Conservation (phyloP, 2,797 vertebrate genomes). For the Pelodytes ibericus region DNA sequence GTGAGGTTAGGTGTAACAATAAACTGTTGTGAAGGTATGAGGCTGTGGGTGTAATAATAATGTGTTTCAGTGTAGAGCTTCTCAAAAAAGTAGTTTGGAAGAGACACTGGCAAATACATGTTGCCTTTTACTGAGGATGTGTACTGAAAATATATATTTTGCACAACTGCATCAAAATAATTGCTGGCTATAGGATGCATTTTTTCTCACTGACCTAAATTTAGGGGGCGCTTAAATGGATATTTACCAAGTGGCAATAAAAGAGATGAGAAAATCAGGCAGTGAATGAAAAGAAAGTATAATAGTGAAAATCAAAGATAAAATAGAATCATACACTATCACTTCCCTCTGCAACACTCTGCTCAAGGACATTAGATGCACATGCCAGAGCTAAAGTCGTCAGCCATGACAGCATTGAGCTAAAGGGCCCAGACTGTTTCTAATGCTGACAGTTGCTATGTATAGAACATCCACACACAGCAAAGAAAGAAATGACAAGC, state of each 20-base stretch:
- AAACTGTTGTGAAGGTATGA: too few relatives aligned
- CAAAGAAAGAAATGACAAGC: slow-evolving; percentile 49
- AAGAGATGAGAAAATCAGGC: not conserved
- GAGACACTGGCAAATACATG: too few relatives aligned
- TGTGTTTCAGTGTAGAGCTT: too few relatives aligned
- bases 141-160: too few relatives aligned
- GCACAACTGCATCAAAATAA: too few relatives aligned
- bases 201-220: too few relatives aligned
- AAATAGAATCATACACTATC: not conserved
- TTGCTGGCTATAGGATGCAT: too few relatives aligned
- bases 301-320: slow-evolving; percentile 15
- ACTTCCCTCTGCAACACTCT: slow-evolving; percentile 27
- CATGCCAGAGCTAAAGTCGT: slow-evolving; percentile 32
- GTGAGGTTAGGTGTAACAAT: too few relatives aligned
- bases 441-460: slow-evolving; percentile 52
- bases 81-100: too few relatives aligned
- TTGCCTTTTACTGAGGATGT: too few relatives aligned
- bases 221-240: too few relatives aligned
- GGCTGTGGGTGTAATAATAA: too few relatives aligned
- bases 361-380: slow-evolving; percentile 51
- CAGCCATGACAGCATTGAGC: slow-evolving; percentile 42
- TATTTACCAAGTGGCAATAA: not conserved
- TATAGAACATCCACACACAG: slow-evolving; percentile 45
- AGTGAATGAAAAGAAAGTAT: not conserved
- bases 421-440: slow-evolving; percentile 48